Evolutionary conservation across 1,140 invertebrate genomes (phyloP).

Genomic region (Doryteuthis pealeii): DNA sequence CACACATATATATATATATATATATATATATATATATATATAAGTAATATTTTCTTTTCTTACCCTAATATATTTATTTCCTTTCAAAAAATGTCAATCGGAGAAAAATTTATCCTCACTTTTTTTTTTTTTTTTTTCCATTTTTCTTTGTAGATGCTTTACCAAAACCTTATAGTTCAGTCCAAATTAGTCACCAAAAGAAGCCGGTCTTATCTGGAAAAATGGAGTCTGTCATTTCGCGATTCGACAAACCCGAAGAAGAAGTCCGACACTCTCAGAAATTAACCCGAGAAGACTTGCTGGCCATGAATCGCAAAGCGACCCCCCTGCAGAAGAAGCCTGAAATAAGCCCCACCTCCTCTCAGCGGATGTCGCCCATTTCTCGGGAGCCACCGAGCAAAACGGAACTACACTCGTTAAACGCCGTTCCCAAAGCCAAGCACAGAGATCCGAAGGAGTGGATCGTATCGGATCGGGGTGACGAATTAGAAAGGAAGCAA

Average conservation of each 20-base stretch:
- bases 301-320: constrained; percentile 52
- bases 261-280: not conserved
- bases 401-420: constrained; percentile 42
- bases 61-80: no score
- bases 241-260: not conserved
- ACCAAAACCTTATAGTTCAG: not conserved
- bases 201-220: not conserved
- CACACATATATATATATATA: no score
- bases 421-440: constrained; percentile 46
- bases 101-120: no score
- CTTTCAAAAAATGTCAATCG: no score
- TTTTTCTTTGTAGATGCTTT: not conserved
- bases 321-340: constrained; percentile 38
- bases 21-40: no score
- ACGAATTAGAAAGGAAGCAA: not conserved
- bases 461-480: constrained; percentile 19
- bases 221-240: not conserved
- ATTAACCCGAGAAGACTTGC: constrained; percentile 44
- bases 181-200: not conserved
- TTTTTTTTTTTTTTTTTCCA: no score
- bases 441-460: constrained; percentile 33
- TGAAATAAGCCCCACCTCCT: constrained; percentile 13
- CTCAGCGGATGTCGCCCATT: constrained; percentile 25
- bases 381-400: constrained; percentile 33
- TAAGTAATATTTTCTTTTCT: no score